Base-by-base conservation (phyloP, 2,888 invertebrate genomes). In the Alentia gelatinosa region DNA sequence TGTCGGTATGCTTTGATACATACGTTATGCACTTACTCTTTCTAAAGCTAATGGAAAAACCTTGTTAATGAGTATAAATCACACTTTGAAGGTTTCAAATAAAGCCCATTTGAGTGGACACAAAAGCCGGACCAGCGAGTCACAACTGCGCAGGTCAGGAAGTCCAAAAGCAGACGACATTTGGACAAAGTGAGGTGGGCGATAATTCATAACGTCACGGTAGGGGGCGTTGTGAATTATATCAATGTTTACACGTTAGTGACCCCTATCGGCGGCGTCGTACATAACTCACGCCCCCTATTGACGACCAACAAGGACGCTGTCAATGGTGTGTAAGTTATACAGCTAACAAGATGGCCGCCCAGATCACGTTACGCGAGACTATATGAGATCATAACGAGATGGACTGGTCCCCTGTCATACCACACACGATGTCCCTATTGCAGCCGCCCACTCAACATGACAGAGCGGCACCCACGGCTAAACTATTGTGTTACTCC, bases 271-370 rank as follows among this genome's bases (percentile, higher is more conserved):
- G 26, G 33, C 47, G 30, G 47, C 15, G 86, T 4, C 1, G 86
- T 42, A 19, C 19, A 86, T 86, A 47, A 47, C 42, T 86, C 86
- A 86, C n/a, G 50, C 50, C 7, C 4, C 30, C 47, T 30, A 86
- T 86, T 86, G 86, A 42, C 47, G 33, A 19, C 23, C n/a, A 15
- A 86, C 86, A 86, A 86, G 86, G 86, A 42, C 33, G 47, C 86
- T 50, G 86, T 86, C 86, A 86, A 12, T 23, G 40, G 47, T 47
- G 15, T 86, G 86, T 86, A 86, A 86, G 47, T 1, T 86, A 86
- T 42, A 86, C 86, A 50, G n/a, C 50, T 86, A 86, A 86, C 86
- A 86, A 86, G 86, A 86, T 86, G 86, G 19, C 86, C n/a, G 47
- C 86, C 4, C 0, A 47, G 42, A 30, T 86, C 42, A 30, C 3